Evolutionary conservation across 2,888 invertebrate species (phyloP).

Genomic region (Eubasilissa splendida): DNA sequence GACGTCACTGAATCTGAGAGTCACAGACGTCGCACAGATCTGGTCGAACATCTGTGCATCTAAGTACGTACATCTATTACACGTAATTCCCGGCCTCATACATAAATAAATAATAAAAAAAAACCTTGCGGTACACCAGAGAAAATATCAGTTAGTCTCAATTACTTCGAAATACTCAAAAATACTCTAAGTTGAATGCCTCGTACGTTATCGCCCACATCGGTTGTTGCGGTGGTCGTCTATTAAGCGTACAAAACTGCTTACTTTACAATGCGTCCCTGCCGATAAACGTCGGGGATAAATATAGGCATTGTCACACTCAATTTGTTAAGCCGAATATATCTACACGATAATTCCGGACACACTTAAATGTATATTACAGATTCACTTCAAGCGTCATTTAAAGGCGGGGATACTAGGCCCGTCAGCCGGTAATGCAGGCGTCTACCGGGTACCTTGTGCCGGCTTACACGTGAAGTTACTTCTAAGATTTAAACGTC

Average conservation of each 20-base stretch:
- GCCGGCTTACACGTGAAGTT: too few relatives aligned
- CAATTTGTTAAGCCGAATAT: slow-evolving; percentile 50
- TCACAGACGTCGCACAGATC: too few relatives aligned
- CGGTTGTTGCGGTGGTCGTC: slow-evolving; percentile 39
- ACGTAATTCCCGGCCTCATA: too few relatives aligned
- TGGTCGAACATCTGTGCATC: too few relatives aligned
- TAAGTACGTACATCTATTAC: too few relatives aligned
- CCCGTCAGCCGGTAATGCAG: background rate
- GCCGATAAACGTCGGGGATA: slow-evolving; percentile 46
- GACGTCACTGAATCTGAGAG: too few relatives aligned
- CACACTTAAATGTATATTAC: slow-evolving; percentile 30
- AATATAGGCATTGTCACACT: slow-evolving; percentile 49
- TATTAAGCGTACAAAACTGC: slow-evolving; percentile 36
- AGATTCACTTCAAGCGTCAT: slow-evolving; percentile 38
- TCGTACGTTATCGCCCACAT: slow-evolving; percentile 33
- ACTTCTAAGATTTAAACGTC: too few relatives aligned
- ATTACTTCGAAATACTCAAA: too few relatives aligned
- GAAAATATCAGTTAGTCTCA: too few relatives aligned
- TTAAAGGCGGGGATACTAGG: slow-evolving; percentile 26
- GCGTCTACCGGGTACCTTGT: background rate
- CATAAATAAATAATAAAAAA: too few relatives aligned
- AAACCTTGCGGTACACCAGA: too few relatives aligned
- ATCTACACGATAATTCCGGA: slow-evolving; percentile 35
- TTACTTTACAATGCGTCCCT: slow-evolving; percentile 13
- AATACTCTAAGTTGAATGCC: too few relatives aligned